Base-by-base conservation (phyloP, 2,888 invertebrate genomes). In the Lochmaea capreae region DNA sequence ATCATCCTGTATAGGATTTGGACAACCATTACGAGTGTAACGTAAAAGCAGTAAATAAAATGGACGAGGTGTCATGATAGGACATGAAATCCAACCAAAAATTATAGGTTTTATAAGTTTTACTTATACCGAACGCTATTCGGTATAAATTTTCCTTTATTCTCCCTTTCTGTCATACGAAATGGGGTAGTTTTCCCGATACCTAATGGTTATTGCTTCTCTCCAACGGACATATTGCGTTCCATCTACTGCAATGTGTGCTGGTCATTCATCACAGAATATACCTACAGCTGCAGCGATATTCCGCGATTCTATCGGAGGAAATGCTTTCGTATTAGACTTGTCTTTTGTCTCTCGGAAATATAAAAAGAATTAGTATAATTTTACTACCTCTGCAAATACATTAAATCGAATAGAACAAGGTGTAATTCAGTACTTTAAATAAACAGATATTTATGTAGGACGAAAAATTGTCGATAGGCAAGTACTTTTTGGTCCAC, bases 151-250 rank as follows among this genome's bases (percentile, higher is more conserved):
- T 89, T 85, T 88, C 87, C 87, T 89, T 89, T 89, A 89, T 89
- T 89, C 89, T 89, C 88, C 88, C 89, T 87, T 88, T 88, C 89
- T 89, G 89, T 89, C 89, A 89, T 88, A 87, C 88, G 88, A 88
- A 89, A 89, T 89, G 89, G 89, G 89, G 89, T 88, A 89, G 89
- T 89, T 89, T 89, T 89, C 89, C 89, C 88, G 87, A 87, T 87
- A 89, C 89, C 89, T 89, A 89, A 89, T 89, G 89, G 89, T 89
- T 89, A 89, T 89, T 89, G 89, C 89, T 88, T 89, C 89, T 89
- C 88, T 87, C 72, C 87, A 84, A 87, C 88, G 89, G 89, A 89
- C 89, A 89, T 89, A 89, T 89, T 89, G 89, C 89, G 89, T 89
- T 89, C 89, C 88, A 89, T 89, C 89, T 88, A 89, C 87, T 88